A percentile compares a stretch with the other conserved stretches of the same genome.
These are phyloP conservation scores for Drosophila fulvimacula DNA, from an alignment of 2,888 invertebrate genomes.

Conservation along the genomic window DNA sequence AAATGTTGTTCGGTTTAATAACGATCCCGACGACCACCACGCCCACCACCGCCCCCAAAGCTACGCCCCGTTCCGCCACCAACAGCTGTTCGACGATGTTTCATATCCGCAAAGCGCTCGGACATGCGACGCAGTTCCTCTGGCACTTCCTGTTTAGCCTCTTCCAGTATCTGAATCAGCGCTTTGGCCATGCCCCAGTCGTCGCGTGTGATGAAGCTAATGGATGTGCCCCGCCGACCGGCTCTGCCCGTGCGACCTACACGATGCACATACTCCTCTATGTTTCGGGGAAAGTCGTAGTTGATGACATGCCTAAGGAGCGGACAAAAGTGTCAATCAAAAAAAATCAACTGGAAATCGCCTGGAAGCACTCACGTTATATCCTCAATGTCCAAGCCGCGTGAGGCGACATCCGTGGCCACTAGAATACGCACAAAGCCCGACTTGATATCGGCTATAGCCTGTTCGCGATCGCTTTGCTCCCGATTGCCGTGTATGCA, in stretches of 20 bases:
- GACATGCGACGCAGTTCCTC: conserved; percentile 91
- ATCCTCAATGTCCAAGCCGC: conserved; percentile 96
- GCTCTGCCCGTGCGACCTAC: conserved; percentile 98
- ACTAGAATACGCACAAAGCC: conserved; percentile 93
- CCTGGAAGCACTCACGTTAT: conserved; percentile 86
- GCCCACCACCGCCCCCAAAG: conserved; percentile 30
- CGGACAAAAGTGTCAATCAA: not conserved
- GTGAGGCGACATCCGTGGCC: conserved; percentile 97
- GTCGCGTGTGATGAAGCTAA: conserved; percentile 91
- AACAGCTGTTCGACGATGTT: conserved; percentile 87
- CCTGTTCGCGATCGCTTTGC: conserved; percentile 91
- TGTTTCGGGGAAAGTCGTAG: conserved; percentile 96
- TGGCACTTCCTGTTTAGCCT: conserved; percentile 94
- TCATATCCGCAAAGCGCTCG: conserved; percentile 89
- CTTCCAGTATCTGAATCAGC: conserved; percentile 93
- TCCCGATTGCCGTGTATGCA: conserved; percentile 96
- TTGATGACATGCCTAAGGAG: conserved; percentile 90
- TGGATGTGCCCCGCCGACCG: conserved; percentile 92
- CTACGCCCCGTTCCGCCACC: conserved; percentile 46
- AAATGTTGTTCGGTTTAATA: conserved; percentile 38
- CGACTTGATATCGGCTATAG: conserved; percentile 92
- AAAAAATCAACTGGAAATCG: too few relatives aligned
- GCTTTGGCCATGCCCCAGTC: conserved; percentile 94
- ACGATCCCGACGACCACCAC: conserved; percentile 53
- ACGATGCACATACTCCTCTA: conserved; percentile 96